Evolutionary conservation across 2,113 vertebrate species (phyloP).

Genomic region (Emydura subglobosa): DNA sequence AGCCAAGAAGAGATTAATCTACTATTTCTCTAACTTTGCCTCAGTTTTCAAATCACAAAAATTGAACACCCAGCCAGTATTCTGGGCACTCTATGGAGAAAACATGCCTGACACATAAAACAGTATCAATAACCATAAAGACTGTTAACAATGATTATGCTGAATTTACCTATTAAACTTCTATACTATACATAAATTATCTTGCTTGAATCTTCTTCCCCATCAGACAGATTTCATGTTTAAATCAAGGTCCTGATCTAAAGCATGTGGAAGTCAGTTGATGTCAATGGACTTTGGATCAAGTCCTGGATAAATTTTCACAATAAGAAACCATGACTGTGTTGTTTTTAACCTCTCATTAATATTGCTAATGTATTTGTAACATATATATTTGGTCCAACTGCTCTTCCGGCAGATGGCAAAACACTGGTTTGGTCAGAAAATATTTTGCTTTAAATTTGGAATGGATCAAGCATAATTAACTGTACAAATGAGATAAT

Average conservation of each 20-base stretch:
- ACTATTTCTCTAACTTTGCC: slow-evolving; percentile 78
- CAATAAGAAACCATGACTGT: not conserved
- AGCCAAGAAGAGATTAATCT: slow-evolving; percentile 72
- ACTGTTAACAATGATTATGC: not conserved
- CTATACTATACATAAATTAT: not conserved
- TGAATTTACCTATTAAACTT: not conserved
- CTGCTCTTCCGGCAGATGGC: not conserved
- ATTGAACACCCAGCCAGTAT: not conserved
- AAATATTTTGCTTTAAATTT: not conserved
- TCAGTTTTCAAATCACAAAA: slow-evolving; percentile 60
- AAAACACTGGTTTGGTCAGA: not conserved
- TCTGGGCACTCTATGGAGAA: slow-evolving; percentile 22
- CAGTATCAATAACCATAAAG: not conserved
- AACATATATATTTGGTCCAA: not conserved
- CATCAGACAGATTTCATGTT: not conserved
- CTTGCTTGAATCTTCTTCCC: not conserved
- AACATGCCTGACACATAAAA: slow-evolving; percentile 2
- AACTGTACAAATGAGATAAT: not conserved
- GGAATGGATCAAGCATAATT: not conserved
- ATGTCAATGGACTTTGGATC: not conserved
- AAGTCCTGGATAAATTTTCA: not conserved
- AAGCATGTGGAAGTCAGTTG: not conserved
- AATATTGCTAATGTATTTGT: not conserved
- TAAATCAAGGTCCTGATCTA: not conserved
- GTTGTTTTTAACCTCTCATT: not conserved